Conservation (phyloP, 2,888 invertebrate genomes). For the Meiosimyza decipiens region DNA sequence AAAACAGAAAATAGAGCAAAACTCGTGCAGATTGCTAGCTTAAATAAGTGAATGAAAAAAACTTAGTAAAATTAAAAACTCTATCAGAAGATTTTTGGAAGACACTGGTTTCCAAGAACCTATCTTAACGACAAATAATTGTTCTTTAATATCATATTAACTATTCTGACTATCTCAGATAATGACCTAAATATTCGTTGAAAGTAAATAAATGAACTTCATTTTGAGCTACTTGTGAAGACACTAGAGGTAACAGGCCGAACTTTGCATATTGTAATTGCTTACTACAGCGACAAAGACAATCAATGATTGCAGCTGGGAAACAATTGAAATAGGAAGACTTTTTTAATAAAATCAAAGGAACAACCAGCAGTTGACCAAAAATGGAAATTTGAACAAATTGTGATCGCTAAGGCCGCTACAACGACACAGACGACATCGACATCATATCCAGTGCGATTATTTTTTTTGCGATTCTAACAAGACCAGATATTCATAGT, state of each 20-base stretch:
- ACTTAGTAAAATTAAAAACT: too few relatives aligned
- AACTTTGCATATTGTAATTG: conserved; percentile 41
- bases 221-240: too few relatives aligned
- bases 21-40: too few relatives aligned
- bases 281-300: background rate
- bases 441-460: conserved; percentile 28
- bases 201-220: too few relatives aligned
- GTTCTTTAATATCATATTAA: too few relatives aligned
- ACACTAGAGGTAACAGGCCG: background rate
- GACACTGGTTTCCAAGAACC: too few relatives aligned
- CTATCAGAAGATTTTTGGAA: too few relatives aligned
- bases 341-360: background rate
- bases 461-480: conserved; percentile 21
- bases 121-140: too few relatives aligned
- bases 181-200: too few relatives aligned
- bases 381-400: conserved; percentile 44
- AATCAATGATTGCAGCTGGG: background rate
- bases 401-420: conserved; percentile 37
- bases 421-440: background rate
- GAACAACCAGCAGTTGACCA: conserved; percentile 36
- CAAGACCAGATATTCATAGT: conserved; percentile 13
- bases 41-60: too few relatives aligned
- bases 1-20: too few relatives aligned
- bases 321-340: conserved; percentile 1
- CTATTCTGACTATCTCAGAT: too few relatives aligned